Evolutionary conservation across 1,140 invertebrate genomes (phyloP), one percentile per base, ranked within the genome.

Genomic region (Oryctes rhinoceros): DNA sequence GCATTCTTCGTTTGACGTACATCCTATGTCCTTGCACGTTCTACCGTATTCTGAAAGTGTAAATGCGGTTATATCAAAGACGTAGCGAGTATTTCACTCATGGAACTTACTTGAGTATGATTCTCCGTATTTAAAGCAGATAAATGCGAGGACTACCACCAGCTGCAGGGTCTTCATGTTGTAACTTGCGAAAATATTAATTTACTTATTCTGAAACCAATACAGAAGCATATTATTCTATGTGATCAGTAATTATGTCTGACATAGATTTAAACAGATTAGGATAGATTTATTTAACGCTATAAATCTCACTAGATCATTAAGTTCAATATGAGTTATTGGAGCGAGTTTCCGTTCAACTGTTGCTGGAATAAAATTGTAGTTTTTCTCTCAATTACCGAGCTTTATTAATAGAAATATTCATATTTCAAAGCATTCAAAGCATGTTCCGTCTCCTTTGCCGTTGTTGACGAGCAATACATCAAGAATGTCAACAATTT

Each of bases 11-110:
- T 89, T 92, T 83, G 91, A 92, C 35, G 90, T 87, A 84, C 94
- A 95, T 77, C 93, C 93, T 83, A 95, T 95, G 84, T 95, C 94
- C 82, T 91, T 91, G 86, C 94, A 95, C 13, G 90, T 90, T 82
- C 94, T 90, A 76, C 94, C 94, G 86, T 94, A 95, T 88, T 94
- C 93, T 94, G 86, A 3, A 88, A 90, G 85, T 86, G 83, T 80
- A 79, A 62, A 80, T 79, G 1, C 15, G 18, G 24, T 24, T 0
- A 10, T n/a, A 44, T 59, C 15, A n/a, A 59, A 4, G 13, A 18
- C 9, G 18, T 4, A n/a, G 13, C 15, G 35, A 15, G 7, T 20
- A 37, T n/a, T 47, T 76, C 2, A 24, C 10, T 76, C 7, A n/a
- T 44, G 4, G 10, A 5, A 44, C 75, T 76, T 76, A 76, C 75